Conservation (phyloP, 2,113 vertebrate species). For the Carettochelys insculpta region DNA sequence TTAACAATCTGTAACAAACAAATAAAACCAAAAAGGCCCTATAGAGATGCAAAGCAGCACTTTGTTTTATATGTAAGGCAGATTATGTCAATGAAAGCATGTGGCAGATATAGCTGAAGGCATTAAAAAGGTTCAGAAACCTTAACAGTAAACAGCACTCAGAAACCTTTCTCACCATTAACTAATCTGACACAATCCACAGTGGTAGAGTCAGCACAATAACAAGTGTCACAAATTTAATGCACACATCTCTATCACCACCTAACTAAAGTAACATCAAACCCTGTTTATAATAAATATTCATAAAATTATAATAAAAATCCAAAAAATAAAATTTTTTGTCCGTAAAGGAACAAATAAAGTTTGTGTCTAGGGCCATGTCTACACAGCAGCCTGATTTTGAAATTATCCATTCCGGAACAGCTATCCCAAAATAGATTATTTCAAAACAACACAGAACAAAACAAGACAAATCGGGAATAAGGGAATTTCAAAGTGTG, state of each 20-base stretch:
- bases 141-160: not conserved
- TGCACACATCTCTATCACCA: not conserved
- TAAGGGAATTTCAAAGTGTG: too few species aligned
- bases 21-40: not conserved
- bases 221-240: not conserved
- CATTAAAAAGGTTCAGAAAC: not conserved
- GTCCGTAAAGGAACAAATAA: not conserved
- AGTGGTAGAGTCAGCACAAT: not conserved
- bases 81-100: not conserved
- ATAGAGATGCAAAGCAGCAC: not conserved
- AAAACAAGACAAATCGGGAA: too few species aligned
- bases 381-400: too few species aligned
- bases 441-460: too few species aligned
- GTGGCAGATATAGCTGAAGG: not conserved
- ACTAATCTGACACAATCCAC: not conserved
- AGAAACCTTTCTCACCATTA: not conserved
- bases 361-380: not conserved
- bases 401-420: too few species aligned
- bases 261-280: not conserved
- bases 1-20: not conserved
- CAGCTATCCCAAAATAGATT: too few species aligned
- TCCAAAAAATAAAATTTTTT: not conserved
- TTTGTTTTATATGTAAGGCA: not conserved
- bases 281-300: not conserved
- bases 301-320: not conserved